phyloP scores from a whole-genome alignment of 2,797 vertebrate genomes.

The Leuciscus waleckii region DNA sequence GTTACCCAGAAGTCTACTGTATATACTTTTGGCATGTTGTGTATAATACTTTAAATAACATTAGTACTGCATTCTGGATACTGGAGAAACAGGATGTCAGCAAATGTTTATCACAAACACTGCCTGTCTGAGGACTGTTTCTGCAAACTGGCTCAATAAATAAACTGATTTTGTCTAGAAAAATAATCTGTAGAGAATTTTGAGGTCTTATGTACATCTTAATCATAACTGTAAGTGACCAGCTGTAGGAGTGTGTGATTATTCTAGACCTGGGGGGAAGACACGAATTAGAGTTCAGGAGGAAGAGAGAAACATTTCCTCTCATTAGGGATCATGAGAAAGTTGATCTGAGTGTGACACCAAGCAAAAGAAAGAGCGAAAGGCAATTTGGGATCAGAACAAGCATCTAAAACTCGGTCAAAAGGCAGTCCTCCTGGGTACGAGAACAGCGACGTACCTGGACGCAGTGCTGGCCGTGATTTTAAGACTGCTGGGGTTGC shows the following conservation, averaged over 20 bases:
- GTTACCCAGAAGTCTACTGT: background rate
- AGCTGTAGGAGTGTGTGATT: slow-evolving; percentile 42
- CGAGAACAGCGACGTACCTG: slow-evolving; percentile 80
- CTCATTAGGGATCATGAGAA: slow-evolving; percentile 42
- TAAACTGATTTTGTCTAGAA: slow-evolving; percentile 50
- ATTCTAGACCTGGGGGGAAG: slow-evolving; percentile 20
- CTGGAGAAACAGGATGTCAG: slow-evolving; percentile 62
- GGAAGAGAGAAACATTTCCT: slow-evolving; percentile 53
- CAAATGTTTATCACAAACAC: slow-evolving; percentile 54
- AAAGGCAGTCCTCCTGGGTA: background rate
- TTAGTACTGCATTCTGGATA: slow-evolving; percentile 44
- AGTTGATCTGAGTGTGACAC: slow-evolving; percentile 43
- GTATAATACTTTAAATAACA: slow-evolving; percentile 2
- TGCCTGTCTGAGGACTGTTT: slow-evolving; percentile 52
- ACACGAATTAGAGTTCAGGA: slow-evolving; percentile 25
- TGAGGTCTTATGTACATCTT: background rate
- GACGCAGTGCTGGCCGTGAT: slow-evolving; percentile 93
- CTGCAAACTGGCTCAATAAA: slow-evolving; percentile 57
- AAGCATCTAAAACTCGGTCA: background rate
- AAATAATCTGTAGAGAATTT: slow-evolving; percentile 34
- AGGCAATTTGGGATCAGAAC: slow-evolving; percentile 18
- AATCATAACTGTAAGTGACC: slow-evolving; percentile 18
- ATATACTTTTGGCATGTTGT: background rate
- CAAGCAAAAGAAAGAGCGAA: slow-evolving; percentile 34
- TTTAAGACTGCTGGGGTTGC: slow-evolving; percentile 95